Evolutionary conservation across 2,797 vertebrate species (phyloP).

Genomic region (Hypotaenidia okinawae): DNA sequence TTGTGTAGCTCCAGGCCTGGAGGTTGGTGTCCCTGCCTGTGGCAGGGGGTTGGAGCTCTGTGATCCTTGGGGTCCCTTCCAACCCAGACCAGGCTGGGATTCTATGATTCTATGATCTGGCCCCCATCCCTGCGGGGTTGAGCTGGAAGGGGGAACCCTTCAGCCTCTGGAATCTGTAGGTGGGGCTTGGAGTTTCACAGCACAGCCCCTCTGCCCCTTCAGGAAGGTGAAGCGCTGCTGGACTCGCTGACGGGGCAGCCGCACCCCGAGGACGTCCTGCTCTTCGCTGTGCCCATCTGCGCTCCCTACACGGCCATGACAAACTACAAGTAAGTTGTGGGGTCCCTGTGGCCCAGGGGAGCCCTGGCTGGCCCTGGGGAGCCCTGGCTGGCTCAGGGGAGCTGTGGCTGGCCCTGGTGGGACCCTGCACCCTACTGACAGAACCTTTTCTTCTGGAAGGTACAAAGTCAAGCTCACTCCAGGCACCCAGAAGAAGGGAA

Average conservation of each 20-base stretch:
- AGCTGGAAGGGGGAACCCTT: neutral
- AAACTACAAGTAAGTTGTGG: conserved; percentile 87
- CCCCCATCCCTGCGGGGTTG: too few species aligned
- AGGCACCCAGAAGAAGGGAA: conserved; percentile 96
- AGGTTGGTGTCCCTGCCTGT: too few species aligned
- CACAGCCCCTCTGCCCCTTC: rapidly evolving
- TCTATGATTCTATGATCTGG: too few species aligned
- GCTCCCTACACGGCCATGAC: conserved; percentile 92
- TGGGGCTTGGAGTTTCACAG: neutral
- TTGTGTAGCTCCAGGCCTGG: too few species aligned
- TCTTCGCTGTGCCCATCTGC: conserved; percentile 94
- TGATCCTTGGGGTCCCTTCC: too few species aligned
- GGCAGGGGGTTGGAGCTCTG: too few species aligned
- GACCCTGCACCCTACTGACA: rapidly evolving
- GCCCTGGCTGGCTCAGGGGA: too few species aligned
- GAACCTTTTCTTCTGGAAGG: conserved; percentile 73
- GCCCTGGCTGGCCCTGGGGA: too few species aligned
- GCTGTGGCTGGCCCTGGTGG: too few species aligned
- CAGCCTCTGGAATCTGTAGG: rapidly evolving
- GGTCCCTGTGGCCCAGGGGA: rapidly evolving
- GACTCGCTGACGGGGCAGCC: conserved; percentile 92
- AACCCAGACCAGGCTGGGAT: too few species aligned
- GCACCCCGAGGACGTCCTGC: conserved; percentile 88
- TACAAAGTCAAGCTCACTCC: conserved; percentile 97
- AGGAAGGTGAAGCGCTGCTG: conserved; percentile 81